Percentiles rank a stretch among this genome's conserved stretches.
These are phyloP conservation scores for Muscicapa comitata DNA, from an alignment of 2,797 vertebrate genomes.

Conservation along the genomic window DNA sequence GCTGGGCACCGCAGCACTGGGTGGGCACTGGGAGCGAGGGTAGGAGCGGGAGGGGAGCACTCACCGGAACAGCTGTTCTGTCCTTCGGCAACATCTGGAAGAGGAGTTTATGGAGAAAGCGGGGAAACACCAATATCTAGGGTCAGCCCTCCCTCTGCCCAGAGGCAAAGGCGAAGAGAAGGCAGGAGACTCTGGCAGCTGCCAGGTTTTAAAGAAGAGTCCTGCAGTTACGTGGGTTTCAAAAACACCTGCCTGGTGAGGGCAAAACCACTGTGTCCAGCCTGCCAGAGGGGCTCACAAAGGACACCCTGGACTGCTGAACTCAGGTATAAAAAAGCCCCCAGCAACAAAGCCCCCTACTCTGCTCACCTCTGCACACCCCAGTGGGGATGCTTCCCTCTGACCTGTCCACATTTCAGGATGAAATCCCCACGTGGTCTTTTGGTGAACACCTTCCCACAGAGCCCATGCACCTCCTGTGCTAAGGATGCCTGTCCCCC, in stretches of 20 bases:
- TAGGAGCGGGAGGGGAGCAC: not conserved
- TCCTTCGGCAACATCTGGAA: not conserved
- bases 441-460: not conserved
- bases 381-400: not conserved
- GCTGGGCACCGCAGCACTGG: rapidly evolving
- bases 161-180: not conserved
- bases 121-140: not conserved
- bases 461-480: rapidly evolving
- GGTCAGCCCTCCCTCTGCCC: not conserved
- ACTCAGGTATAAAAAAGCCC: not conserved
- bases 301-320: not conserved
- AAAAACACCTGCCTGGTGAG: not conserved
- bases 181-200: not conserved
- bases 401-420: not conserved
- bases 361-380: not conserved
- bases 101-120: not conserved
- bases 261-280: not conserved
- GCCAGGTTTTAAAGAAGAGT: not conserved
- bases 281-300: rapidly evolving
- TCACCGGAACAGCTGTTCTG: not conserved
- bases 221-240: not conserved
- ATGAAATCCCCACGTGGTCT: not conserved
- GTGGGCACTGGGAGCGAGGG: rapidly evolving
- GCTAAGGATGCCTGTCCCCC: rapidly evolving
- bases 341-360: not conserved